A percentile compares a stretch with the other conserved stretches of the same genome.
Conservation (phyloP, 2,888 invertebrate species). For the Phragmatobia fuliginosa region DNA sequence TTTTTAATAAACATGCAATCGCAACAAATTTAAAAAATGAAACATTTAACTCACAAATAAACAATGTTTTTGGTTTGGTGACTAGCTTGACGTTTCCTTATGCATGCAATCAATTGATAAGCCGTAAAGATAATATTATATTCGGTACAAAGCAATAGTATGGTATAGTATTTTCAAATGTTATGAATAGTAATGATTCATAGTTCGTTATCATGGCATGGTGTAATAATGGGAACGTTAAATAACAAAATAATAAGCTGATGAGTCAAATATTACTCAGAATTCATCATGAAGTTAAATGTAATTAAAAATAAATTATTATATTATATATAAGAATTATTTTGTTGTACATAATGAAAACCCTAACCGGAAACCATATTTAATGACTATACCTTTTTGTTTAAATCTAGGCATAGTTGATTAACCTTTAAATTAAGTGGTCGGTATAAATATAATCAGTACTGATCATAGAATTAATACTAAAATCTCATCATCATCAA, state of each 20-base stretch:
- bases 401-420: background rate
- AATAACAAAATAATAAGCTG: slow-evolving; percentile 13
- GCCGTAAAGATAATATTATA: slow-evolving; percentile 40
- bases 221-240: slow-evolving; percentile 19
- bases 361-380: background rate
- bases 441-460: background rate
- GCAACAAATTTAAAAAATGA: slow-evolving; percentile 5
- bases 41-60: slow-evolving; percentile 24
- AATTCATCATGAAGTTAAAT: slow-evolving; percentile 6
- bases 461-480: background rate
- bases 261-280: slow-evolving; percentile 34
- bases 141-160: slow-evolving; percentile 22
- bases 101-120: slow-evolving; percentile 35
- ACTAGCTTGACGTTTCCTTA: slow-evolving; percentile 32
- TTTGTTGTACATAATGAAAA: slow-evolving; percentile 3
- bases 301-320: slow-evolving; percentile 26
- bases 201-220: slow-evolving; percentile 32
- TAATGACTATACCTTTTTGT: background rate
- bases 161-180: slow-evolving; percentile 26
- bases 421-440: background rate
- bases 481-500: too few relatives aligned
- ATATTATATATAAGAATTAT: too few relatives aligned
- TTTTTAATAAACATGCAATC: background rate
- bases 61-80: slow-evolving; percentile 34
- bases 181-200: slow-evolving; percentile 43